These are phyloP conservation scores for Agonopterix subpropinquella DNA, from an alignment of 2,888 invertebrate species.

Conservation along the genomic window DNA sequence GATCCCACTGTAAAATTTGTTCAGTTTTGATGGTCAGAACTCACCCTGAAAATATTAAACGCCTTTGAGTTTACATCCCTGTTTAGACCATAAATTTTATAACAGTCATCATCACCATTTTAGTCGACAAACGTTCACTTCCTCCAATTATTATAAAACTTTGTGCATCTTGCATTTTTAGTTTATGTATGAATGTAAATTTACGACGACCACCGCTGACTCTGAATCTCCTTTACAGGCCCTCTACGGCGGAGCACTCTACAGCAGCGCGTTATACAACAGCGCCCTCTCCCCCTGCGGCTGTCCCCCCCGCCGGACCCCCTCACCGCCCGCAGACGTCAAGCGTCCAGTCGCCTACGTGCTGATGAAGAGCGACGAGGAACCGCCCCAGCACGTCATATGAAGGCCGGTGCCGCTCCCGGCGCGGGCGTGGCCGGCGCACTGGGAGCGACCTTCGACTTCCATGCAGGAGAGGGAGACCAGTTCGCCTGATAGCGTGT, in stretches of 20 bases:
- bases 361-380: slow-evolving; percentile 78
- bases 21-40: too few species aligned
- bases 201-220: too few species aligned
- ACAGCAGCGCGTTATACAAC: slow-evolving; percentile 64
- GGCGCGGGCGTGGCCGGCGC: slow-evolving; percentile 71
- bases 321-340: slow-evolving; percentile 54
- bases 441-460: slow-evolving; percentile 71
- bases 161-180: too few species aligned
- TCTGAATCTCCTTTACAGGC: slow-evolving; percentile 36
- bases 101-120: too few species aligned
- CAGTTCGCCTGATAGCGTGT: slow-evolving; percentile 66
- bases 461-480: slow-evolving; percentile 51
- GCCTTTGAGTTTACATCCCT: too few species aligned
- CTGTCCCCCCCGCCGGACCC: slow-evolving; percentile 59
- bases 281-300: slow-evolving; percentile 65
- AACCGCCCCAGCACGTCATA: slow-evolving; percentile 81
- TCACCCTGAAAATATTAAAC: too few species aligned
- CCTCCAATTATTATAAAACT: too few species aligned
- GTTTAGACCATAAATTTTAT: too few species aligned
- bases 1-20: too few species aligned
- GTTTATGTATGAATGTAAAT: too few species aligned
- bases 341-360: slow-evolving; percentile 78
- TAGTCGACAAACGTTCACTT: too few species aligned
- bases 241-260: slow-evolving; percentile 62
- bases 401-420: slow-evolving; percentile 91